Conservation (phyloP, 2,113 vertebrate species). For the Megaceryle torquata region DNA sequence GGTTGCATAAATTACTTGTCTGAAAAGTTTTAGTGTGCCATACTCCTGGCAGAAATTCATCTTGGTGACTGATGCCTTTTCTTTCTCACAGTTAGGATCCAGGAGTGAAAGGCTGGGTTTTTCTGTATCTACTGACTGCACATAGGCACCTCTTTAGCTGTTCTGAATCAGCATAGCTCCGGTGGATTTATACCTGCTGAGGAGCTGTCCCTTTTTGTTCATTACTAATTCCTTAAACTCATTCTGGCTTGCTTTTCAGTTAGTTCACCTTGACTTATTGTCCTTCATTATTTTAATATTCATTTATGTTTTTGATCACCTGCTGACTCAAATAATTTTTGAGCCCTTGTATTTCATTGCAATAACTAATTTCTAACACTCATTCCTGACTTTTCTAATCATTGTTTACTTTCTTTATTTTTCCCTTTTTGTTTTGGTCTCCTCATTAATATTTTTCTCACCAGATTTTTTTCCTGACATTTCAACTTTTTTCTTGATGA, state of each 20-base stretch:
- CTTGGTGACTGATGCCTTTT: neutral
- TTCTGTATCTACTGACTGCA: neutral
- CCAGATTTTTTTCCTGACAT: neutral
- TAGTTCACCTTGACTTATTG: conserved; percentile 66
- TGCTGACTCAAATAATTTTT: conserved; percentile 60
- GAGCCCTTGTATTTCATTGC: conserved; percentile 20
- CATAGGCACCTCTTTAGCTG: neutral
- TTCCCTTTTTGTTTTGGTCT: conserved; percentile 15
- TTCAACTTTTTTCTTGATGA: neutral
- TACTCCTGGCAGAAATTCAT: neutral
- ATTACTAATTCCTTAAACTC: conserved; percentile 52
- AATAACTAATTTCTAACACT: conserved; percentile 38
- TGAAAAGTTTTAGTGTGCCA: neutral
- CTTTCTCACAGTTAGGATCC: neutral
- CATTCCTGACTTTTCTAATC: conserved; percentile 32
- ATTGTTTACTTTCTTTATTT: conserved; percentile 52
- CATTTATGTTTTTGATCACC: conserved; percentile 56
- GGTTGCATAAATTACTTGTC: neutral
- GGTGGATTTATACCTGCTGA: conserved; percentile 50
- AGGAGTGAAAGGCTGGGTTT: neutral
- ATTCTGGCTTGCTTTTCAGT: conserved; percentile 52
- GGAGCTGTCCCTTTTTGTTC: conserved; percentile 32
- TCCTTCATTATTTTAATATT: conserved; percentile 64
- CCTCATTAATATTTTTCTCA: conserved; percentile 26
- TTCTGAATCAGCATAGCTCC: neutral